Evolutionary conservation across 1,140 invertebrate species (phyloP), one percentile per base, ranked within the genome.

Genomic region (Drosophila subobscura): DNA sequence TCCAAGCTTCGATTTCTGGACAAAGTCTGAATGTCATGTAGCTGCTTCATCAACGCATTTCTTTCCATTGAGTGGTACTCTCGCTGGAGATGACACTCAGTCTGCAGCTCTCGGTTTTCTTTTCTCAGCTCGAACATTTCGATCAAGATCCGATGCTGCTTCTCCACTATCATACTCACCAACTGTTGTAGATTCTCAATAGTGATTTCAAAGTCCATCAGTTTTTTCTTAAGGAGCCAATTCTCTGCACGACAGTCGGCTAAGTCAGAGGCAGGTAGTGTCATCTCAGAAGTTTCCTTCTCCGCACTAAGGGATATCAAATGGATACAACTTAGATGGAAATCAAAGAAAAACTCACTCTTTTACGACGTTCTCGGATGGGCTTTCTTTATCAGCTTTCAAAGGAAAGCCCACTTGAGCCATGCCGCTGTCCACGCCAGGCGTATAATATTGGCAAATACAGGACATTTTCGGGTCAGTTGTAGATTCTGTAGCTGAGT

Each of bases 21-120:
- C n/a, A 72, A 20, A 2, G 33, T 45, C n/a, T 81, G 77, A 7
- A 72, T 33, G 25, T 79, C 71, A 23, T 83, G 66, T 5, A 90
- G 41, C 46, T 90, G 67, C 27, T 71, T 68, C 7, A 90, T 63
- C 22, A 90, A 33, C 0, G 72, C 65, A 29, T 90, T 83, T 5
- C 89, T 73, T 50, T 90, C 89, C 77, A 90, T 73, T 2, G 72
- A 29, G 22, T 90, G 89, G 52, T 83, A 90, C 37, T 90, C 84
- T 0, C 89, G 64, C 16, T 90, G 89, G 4, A 86, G 55, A 29
- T 80, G 64, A 14, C 77, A 75, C 44, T 85, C 72, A 4, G 50
- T 65, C 16, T 77, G 57, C 1, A 90, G 67, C 2, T 90, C 70
- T 6, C 56, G 42, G 46, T 90, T 89, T 7, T 78, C 57, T 7